phyloP scores from a whole-genome alignment of 2,113 vertebrate genomes.

The Pseudorasbora parva region DNA sequence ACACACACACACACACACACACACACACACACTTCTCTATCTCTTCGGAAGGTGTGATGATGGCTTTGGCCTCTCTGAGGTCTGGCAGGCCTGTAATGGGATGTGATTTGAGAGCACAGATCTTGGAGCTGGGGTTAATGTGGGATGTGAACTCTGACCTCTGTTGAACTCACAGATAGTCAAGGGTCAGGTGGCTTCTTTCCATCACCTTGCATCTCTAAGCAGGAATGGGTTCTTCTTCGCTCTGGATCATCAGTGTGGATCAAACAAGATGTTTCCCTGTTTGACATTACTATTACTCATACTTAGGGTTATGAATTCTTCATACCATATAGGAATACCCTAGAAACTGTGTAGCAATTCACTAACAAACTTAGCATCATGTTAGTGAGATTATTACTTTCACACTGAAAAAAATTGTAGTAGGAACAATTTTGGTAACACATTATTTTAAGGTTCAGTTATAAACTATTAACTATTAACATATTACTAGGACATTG shows the following conservation, averaged over 20 bases:
- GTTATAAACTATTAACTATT: too few species aligned
- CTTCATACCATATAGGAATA: too few species aligned
- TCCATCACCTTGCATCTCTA: not conserved
- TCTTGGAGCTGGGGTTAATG: slow-evolving; percentile 21
- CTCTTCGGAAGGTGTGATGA: slow-evolving; percentile 15
- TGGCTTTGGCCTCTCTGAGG: slow-evolving; percentile 12
- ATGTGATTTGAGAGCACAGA: slow-evolving; percentile 21
- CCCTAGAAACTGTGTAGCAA: too few species aligned
- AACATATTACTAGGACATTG: too few species aligned
- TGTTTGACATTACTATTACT: not conserved
- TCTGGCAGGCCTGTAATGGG: slow-evolving; percentile 9
- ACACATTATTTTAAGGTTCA: too few species aligned
- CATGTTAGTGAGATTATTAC: too few species aligned
- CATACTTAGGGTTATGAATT: not conserved
- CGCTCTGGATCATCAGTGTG: not conserved
- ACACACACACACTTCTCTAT: slow-evolving; percentile 41
- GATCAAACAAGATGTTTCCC: not conserved
- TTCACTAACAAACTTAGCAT: too few species aligned
- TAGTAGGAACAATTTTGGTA: too few species aligned
- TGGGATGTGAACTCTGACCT: not conserved
- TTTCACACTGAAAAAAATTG: too few species aligned
- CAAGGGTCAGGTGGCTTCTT: not conserved
- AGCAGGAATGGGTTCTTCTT: not conserved
- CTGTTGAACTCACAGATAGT: not conserved
- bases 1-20: too few species aligned